phyloP scores from a whole-genome alignment of 2,797 vertebrate species.

The Crypturellus tataupa region DNA sequence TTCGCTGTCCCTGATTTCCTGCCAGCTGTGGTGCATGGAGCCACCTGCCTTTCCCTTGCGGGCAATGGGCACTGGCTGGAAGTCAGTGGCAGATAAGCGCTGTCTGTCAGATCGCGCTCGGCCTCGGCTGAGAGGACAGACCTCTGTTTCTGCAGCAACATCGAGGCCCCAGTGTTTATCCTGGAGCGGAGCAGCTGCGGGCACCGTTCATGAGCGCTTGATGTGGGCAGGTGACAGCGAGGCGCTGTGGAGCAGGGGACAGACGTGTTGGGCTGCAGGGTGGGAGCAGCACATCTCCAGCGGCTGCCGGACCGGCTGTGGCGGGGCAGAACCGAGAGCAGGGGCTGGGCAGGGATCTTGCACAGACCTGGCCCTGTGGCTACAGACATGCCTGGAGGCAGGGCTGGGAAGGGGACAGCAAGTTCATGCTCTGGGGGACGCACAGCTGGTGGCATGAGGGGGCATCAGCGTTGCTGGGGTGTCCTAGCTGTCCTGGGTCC shows the following conservation, averaged over 20 bases:
- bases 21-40: not conserved
- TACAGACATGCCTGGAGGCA: not conserved
- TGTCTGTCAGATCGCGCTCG: not conserved
- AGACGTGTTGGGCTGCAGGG: not conserved
- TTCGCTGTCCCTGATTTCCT: not conserved
- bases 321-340: not conserved
- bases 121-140: not conserved
- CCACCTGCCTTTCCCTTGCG: not conserved
- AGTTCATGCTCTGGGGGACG: not conserved
- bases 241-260: not conserved
- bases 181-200: not conserved
- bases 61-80: not conserved
- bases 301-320: not conserved
- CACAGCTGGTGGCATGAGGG: constrained; percentile 27
- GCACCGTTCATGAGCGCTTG: not conserved
- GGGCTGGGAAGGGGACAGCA: not conserved
- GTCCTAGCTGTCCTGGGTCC: not conserved
- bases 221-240: not conserved
- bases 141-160: not conserved
- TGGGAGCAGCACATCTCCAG: not conserved
- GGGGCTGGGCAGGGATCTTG: not conserved
- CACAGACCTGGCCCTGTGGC: not conserved
- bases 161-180: not conserved
- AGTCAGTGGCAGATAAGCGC: not conserved
- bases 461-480: not conserved